Evolutionary conservation across 2,888 invertebrate genomes (phyloP), one percentile per base, ranked within the genome.

Genomic region (Drosophila silvestris): DNA sequence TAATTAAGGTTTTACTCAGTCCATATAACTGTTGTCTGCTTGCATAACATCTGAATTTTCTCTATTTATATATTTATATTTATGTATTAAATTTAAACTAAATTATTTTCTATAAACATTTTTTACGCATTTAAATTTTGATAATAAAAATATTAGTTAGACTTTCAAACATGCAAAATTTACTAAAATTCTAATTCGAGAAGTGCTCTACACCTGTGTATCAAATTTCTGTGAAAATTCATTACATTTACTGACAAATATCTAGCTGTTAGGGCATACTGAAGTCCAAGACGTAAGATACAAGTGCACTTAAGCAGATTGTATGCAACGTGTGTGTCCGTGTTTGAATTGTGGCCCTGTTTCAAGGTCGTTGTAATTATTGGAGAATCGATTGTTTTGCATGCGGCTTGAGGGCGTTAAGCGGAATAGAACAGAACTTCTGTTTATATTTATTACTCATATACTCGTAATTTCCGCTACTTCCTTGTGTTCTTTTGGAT

Each of bases 371-470:
- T 54, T 70, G 81, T 63, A 77, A 87, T 89, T 85, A 81, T 80
- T 90, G 77, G 75, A 81, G 79, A 79, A 90, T 89, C 83, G 89
- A 91, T 87, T 90, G 80, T 67, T 67, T 72, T 71, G 68, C 77
- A 65, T 69, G 74, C 56, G 56, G 19, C 35, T 62, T 61, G 57
- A 53, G 63, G 64, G 50, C 58, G 44, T 57, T 68, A 16, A 39
- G 41, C 16, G n/a, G 33, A 57, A 33, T 56, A 26, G 37, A 54
- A 41, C 16, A 33, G 26, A 33, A 33, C 7, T 67, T 70, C 37
- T 33, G 32, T 64, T 47, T 33, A 37, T 62, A 67, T 63, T 60
- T 68, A 54, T 63, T 62, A 50, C 61, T 58, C 28, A 14, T n/a
- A 47, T 54, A 32, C 44, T 50, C 39, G 56, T 6, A 16, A 57